phyloP scores from a whole-genome alignment of 1,140 invertebrate genomes.

The Drosophila baimaii region DNA sequence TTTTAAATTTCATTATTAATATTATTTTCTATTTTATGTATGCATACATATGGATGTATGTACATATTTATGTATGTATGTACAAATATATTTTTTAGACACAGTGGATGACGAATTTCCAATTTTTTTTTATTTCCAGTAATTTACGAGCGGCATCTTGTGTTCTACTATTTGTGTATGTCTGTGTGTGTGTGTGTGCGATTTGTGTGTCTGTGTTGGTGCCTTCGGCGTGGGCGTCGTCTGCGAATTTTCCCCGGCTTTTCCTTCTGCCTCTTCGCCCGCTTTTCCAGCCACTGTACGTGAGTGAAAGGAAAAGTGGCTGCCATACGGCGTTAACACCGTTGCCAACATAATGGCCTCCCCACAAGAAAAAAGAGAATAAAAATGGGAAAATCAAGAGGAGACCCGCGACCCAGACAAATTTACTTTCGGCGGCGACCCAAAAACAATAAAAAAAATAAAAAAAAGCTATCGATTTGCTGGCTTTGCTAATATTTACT shows the following conservation, averaged over 20 bases:
- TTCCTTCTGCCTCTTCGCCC: background rate
- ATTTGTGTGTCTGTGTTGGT: background rate
- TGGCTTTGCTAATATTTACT: slow-evolving; percentile 18
- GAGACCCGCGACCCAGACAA: slow-evolving; percentile 34
- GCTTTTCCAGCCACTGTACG: slow-evolving; percentile 14
- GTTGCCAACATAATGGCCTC: slow-evolving; percentile 21
- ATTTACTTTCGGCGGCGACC: slow-evolving; percentile 55
- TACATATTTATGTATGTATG: background rate
- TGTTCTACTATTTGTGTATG: background rate
- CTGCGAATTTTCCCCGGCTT: slow-evolving; percentile 20
- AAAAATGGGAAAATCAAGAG: slow-evolving; percentile 10
- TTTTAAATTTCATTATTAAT: background rate
- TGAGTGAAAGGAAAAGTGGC: slow-evolving; percentile 55
- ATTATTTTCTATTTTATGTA: too few species aligned
- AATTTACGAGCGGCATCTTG: slow-evolving; percentile 1
- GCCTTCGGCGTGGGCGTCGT: slow-evolving; percentile 37
- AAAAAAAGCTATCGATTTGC: slow-evolving; percentile 27
- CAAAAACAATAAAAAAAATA: slow-evolving; percentile 16
- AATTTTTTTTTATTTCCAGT: background rate
- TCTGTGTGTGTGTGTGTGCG: background rate
- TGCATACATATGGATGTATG: background rate
- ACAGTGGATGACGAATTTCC: slow-evolving; percentile 6
- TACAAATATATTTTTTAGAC: background rate
- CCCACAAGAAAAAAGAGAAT: background rate
- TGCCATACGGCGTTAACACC: slow-evolving; percentile 24